Evolutionary conservation across 1,140 invertebrate species (phyloP).

Genomic region (Anoplolepis gracilipes): DNA sequence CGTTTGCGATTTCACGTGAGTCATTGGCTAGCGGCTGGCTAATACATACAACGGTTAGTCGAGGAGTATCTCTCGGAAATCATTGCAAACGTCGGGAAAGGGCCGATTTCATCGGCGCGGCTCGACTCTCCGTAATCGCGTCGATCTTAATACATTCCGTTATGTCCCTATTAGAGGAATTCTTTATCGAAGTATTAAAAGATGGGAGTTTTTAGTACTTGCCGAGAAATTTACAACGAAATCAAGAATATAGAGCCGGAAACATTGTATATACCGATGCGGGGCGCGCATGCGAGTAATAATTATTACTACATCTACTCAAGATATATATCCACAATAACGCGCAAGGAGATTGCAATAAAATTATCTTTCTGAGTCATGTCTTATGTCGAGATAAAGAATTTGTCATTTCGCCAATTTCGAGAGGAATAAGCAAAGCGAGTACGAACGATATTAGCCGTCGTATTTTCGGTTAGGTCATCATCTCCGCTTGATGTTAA

Average conservation of each 20-base stretch:
- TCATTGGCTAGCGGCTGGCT: slow-evolving; percentile 59
- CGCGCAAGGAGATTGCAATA: not conserved
- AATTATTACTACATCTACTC: not conserved
- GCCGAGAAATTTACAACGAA: not conserved
- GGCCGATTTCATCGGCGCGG: not conserved
- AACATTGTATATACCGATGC: not conserved
- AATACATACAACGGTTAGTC: slow-evolving; percentile 39
- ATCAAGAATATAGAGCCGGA: not conserved
- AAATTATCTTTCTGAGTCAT: not conserved
- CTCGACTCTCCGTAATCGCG: not conserved
- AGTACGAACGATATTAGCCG: slow-evolving; percentile 16
- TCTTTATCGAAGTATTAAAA: not conserved
- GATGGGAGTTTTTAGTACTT: too few species aligned
- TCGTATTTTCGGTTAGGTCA: slow-evolving; percentile 52
- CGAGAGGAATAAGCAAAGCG: slow-evolving; percentile 20
- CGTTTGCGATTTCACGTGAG: slow-evolving; percentile 68
- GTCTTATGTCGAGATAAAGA: not conserved
- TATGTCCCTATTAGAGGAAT: not conserved
- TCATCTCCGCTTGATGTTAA: slow-evolving; percentile 60
- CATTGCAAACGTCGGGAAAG: slow-evolving; percentile 19
- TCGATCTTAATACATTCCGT: slow-evolving; percentile 1
- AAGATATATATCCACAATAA: not conserved
- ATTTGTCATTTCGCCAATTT: not conserved
- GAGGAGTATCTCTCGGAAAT: slow-evolving; percentile 28
- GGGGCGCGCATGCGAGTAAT: not conserved